Evolutionary conservation across 2,113 vertebrate species (phyloP).

Genomic region (Oreochromis tanganicae): DNA sequence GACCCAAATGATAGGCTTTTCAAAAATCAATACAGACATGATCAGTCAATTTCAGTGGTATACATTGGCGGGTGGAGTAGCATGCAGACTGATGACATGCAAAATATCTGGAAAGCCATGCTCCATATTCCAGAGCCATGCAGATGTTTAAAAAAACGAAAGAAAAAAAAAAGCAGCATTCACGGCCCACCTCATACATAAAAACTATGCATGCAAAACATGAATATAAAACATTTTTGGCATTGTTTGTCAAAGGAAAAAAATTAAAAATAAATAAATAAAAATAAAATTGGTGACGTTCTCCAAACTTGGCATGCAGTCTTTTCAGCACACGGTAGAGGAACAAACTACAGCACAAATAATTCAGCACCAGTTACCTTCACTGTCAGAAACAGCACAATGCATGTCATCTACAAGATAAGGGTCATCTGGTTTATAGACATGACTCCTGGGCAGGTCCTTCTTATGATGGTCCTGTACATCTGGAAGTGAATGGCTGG

Average conservation of each 20-base stretch:
- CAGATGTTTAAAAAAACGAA: slow-evolving; percentile 28
- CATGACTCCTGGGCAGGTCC: slow-evolving; percentile 89
- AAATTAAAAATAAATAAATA: neutral
- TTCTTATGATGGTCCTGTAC: slow-evolving; percentile 96
- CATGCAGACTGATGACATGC: slow-evolving; percentile 78
- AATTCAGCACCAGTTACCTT: slow-evolving; percentile 96
- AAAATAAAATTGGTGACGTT: slow-evolving; percentile 14
- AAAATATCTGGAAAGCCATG: slow-evolving; percentile 58
- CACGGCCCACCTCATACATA: neutral
- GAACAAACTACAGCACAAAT: slow-evolving; percentile 43
- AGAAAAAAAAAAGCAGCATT: slow-evolving; percentile 2
- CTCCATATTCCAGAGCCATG: slow-evolving; percentile 61
- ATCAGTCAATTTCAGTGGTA: slow-evolving; percentile 68
- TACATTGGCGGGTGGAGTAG: slow-evolving; percentile 3
- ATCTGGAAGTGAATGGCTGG: slow-evolving; percentile 97
- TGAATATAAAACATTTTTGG: slow-evolving; percentile 59
- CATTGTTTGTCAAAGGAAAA: slow-evolving; percentile 29
- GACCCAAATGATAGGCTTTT: slow-evolving; percentile 99
- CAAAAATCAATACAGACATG: slow-evolving; percentile 85
- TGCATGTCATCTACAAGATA: slow-evolving; percentile 96
- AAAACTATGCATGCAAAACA: slow-evolving; percentile 44
- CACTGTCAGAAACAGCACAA: slow-evolving; percentile 98
- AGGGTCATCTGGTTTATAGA: slow-evolving; percentile 93
- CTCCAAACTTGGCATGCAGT: slow-evolving; percentile 66
- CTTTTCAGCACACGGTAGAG: slow-evolving; percentile 18